Evolutionary conservation across 2,797 vertebrate species (phyloP).

Genomic region (Ambastaia sidthimunki): DNA sequence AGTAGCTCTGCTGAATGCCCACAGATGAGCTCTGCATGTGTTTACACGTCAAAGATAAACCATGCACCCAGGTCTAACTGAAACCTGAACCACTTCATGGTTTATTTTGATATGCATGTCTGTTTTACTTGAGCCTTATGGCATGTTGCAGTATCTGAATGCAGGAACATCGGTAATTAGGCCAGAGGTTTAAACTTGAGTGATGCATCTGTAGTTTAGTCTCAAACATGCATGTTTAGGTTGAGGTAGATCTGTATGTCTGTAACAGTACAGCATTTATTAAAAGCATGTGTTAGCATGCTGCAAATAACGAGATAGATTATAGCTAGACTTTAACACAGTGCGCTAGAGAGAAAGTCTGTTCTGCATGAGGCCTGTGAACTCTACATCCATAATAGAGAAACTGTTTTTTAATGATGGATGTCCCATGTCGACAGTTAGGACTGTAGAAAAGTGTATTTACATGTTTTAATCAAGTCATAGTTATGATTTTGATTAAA

Average conservation of each 20-base stretch:
- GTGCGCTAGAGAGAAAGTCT: not conserved
- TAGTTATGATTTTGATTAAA: not conserved
- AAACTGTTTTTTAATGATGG: not conserved
- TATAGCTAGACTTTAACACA: not conserved
- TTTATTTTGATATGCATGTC: conserved; percentile 47
- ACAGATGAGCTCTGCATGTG: conserved; percentile 50
- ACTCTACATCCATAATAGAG: conserved; percentile 19
- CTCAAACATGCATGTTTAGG: not conserved
- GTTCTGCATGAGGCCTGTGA: conserved; percentile 18
- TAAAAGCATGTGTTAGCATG: conserved; percentile 24
- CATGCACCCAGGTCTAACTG: conserved; percentile 53
- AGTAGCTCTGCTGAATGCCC: conserved; percentile 28
- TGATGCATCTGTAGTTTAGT: not conserved
- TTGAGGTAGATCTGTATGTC: not conserved
- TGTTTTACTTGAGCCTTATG: not conserved
- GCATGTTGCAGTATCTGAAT: conserved; percentile 42
- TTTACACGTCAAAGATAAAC: conserved; percentile 57
- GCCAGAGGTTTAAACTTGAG: conserved; percentile 14
- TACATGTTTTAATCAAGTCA: not conserved
- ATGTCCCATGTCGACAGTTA: not conserved
- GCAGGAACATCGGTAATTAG: conserved; percentile 11
- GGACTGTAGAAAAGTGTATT: not conserved
- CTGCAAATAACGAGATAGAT: not conserved
- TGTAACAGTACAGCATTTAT: conserved; percentile 1
- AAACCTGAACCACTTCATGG: conserved; percentile 38